Evolutionary conservation across 2,888 invertebrate species (phyloP).

Genomic region (Pemphredon lugubris): DNA sequence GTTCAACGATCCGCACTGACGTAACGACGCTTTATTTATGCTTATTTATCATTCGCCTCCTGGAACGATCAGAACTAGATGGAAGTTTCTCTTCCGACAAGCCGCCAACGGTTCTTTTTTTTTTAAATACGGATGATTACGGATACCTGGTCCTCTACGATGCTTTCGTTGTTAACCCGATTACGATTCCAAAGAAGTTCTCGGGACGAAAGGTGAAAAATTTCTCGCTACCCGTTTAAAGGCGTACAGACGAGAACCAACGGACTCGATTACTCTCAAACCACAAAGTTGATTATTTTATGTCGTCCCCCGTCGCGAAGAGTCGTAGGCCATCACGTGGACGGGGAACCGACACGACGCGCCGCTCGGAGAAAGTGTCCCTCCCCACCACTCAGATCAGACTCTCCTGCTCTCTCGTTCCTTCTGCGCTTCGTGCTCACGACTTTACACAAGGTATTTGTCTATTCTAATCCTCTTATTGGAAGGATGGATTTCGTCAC

Average conservation of each 20-base stretch:
- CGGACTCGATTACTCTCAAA: conserved; percentile 24
- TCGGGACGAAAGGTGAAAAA: too few species aligned
- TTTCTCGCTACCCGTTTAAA: too few species aligned
- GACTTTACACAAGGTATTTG: conserved; percentile 6
- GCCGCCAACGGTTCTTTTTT: too few species aligned
- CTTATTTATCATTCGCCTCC: conserved; percentile 26
- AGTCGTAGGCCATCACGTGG: conserved; percentile 29
- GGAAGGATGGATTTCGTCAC: conserved; percentile 20
- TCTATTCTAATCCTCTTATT: conserved; percentile 27
- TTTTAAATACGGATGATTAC: too few species aligned
- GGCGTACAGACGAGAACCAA: too few species aligned
- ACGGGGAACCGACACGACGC: conserved; percentile 19
- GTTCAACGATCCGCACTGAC: conserved; percentile 60
- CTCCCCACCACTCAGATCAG: conserved; percentile 7
- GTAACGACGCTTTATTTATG: conserved; percentile 57
- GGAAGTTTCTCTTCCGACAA: too few species aligned
- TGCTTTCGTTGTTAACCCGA: too few species aligned
- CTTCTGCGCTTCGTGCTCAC: conserved; percentile 2
- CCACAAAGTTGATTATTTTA: conserved; percentile 57
- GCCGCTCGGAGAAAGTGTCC: conserved; percentile 55
- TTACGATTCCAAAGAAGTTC: too few species aligned
- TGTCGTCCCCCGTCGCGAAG: conserved; percentile 19
- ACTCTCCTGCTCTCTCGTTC: conserved; percentile 8
- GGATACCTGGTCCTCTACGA: too few species aligned
- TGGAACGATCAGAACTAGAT: too few species aligned